Evolutionary conservation across 2,797 vertebrate genomes (phyloP), one percentile per base, ranked within the genome.

Genomic region (Hephaestus fuliginosus): DNA sequence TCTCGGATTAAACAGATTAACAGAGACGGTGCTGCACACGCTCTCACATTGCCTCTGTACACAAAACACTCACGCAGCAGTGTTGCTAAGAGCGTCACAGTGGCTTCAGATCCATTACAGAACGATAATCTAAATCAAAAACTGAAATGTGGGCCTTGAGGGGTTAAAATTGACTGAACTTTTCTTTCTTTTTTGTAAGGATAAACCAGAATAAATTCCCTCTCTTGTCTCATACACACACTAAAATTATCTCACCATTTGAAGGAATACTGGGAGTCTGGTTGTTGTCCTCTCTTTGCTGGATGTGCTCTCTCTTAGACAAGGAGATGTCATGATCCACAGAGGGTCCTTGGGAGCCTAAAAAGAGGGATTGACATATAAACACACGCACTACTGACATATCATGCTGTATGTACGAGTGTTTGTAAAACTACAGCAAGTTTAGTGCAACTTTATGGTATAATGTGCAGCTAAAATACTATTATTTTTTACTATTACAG

Each of bases 271-370:
- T 76, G 57, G 51, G 80, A 22, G 86, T 95, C 78, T 92, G 92
- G 87, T 95, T 95, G 78, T 81, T 85, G 41, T 87, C 83, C 52
- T 81, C 81, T 55, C 58, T 86, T 51, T 86, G 84, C 61, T 88
- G 88, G 62, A 58, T 63, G 68, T 94, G 85, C 60, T 89, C 90
- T 82, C 93, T 94, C 63, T 86, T 94, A 20, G 79, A 88, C 82
- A 94, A 76, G 69, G 69, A 57, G 28, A 86, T 67, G 56, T 69
- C 81, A 2, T 20, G 55, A 68, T 88, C 85, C 63, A 61, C 89
- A 65, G 73, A 61, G 48, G 76, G 41, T 76, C 69, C 69, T 25
- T 14, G 17, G 15, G 11, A 65, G 8, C 66, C 93, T 93, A 52
- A 12, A 55, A 71, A 22, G 18, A 65, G 28, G n/a, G 15, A 67